Evolutionary conservation across 2,113 vertebrate genomes (phyloP).

Genomic region (Boleophthalmus pectinirostris): DNA sequence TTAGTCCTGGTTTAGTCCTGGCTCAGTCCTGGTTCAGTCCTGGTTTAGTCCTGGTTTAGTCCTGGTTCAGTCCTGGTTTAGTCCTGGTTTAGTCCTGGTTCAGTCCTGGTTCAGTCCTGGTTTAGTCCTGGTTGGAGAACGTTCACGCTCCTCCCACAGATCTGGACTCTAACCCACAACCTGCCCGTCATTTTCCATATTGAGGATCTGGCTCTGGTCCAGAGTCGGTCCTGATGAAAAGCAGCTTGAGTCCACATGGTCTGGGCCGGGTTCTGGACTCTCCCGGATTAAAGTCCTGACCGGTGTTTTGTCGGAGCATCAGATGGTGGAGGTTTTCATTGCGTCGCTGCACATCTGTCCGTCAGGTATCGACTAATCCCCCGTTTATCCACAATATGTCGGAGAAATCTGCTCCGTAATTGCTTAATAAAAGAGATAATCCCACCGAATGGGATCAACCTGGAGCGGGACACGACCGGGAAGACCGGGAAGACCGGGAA

Average conservation of each 20-base stretch:
- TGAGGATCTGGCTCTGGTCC: constrained; percentile 33
- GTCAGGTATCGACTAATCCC: constrained; percentile 72
- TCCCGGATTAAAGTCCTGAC: constrained; percentile 58
- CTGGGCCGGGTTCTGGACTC: constrained; percentile 33
- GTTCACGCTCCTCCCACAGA: background rate
- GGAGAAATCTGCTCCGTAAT: constrained; percentile 75
- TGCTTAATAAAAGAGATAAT: constrained; percentile 77
- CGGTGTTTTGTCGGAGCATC: constrained; percentile 38
- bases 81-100: no score
- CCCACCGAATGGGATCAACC: constrained; percentile 28
- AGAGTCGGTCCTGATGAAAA: constrained; percentile 42
- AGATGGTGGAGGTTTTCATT: constrained; percentile 66
- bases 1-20: no score
- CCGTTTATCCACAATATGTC: constrained; percentile 81
- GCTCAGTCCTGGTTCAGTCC: no score
- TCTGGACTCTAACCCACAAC: background rate
- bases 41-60: no score
- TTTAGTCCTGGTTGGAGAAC: no score
- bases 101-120: no score
- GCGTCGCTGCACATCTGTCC: constrained; percentile 71
- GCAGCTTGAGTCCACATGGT: constrained; percentile 64
- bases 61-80: no score
- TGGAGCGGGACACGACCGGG: background rate
- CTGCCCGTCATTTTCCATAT: background rate
- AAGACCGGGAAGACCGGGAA: no score